These are phyloP conservation scores for Phyllostomus discolor DNA, from an alignment of 2,113 vertebrate species.

Conservation along the genomic window DNA sequence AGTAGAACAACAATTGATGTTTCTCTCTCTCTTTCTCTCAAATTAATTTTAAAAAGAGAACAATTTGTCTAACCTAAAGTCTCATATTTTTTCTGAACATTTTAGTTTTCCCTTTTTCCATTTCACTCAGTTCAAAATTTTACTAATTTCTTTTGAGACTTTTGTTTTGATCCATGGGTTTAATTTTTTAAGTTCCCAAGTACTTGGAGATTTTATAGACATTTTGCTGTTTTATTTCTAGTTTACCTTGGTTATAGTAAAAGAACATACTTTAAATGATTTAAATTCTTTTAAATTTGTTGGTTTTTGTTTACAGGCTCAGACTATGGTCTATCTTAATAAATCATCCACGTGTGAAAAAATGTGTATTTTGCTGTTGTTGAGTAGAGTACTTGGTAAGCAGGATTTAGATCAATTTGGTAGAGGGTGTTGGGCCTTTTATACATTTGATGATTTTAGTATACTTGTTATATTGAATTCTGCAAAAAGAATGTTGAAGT, in stretches of 20 bases:
- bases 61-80: background rate
- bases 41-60: too few species aligned
- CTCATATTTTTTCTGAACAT: background rate
- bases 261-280: slow-evolving; percentile 17
- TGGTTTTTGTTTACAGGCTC: background rate
- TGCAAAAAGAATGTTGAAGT: background rate
- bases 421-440: background rate
- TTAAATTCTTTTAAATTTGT: background rate
- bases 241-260: background rate
- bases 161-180: background rate
- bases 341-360: background rate
- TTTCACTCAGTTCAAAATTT: background rate
- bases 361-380: background rate
- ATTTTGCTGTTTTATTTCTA: slow-evolving; percentile 10
- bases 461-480: background rate
- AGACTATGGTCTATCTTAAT: background rate
- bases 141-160: background rate
- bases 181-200: slow-evolving; percentile 9
- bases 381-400: background rate
- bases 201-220: background rate
- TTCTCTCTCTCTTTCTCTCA: too few species aligned
- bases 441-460: background rate
- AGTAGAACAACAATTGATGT: too few species aligned
- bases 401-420: background rate
- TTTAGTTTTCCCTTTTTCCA: slow-evolving; percentile 9